Evolutionary conservation across 1,140 invertebrate species (phyloP), one percentile per base, ranked within the genome.

Genomic region (Zelostemma sp.): DNA sequence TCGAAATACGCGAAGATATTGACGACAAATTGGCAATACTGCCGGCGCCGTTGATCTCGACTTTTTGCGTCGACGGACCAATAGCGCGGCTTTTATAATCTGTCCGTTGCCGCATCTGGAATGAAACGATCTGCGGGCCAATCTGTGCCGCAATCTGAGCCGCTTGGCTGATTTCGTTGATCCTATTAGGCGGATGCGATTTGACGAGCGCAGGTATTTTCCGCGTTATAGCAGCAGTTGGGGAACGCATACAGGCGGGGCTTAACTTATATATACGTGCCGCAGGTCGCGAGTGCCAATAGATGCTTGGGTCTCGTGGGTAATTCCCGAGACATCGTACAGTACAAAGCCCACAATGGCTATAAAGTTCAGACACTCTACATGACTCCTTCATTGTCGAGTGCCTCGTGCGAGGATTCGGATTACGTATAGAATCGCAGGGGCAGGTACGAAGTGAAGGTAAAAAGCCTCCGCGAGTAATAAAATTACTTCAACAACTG

Each of bases 101-200:
- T 77, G 64, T 55, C 75, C 78, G 79, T 81, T 78, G 76, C 58
- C 76, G 73, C 77, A 82, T 80, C 73, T 80, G 76, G 72, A 77
- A 77, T 76, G 68, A 55, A 69, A 72, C 79, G 78, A 77, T 74
- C 76, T 76, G 74, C 65, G 71, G 51, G 70, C 63, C 66, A 80
- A 82, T 82, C 79, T 76, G 75, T 67, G 71, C 69, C 77, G 74
- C 75, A 79, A 80, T 82, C 74, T 75, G 57, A 75, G 59, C 58
- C 78, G 73, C 78, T 75, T 75, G 68, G 62, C 64, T 77, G 80
- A 83, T 82, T 84, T 75, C 68, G 67, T 57, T 82, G 76, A 85
- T 85, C 82, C 81, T 83, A 82, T 85, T 84, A 84, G 74, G 73
- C 57, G 66, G 67, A 77, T 72, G 66, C 70, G 75, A 77, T 75